A percentile compares a stretch with the other conserved stretches of the same genome.
Evolutionary conservation across 2,888 invertebrate genomes (phyloP).

Genomic region (Sepiola atlantica): DNA sequence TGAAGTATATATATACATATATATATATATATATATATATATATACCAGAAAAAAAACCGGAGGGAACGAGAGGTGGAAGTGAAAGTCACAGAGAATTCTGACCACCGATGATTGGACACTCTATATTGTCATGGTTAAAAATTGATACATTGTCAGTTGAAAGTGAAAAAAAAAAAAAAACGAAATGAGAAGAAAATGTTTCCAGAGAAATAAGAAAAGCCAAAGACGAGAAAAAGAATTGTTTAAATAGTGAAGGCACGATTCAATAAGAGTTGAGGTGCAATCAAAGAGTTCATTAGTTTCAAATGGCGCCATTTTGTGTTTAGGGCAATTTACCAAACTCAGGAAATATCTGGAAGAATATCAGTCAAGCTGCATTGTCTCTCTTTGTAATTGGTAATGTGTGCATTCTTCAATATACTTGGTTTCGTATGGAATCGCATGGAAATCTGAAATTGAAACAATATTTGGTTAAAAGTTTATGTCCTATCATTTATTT

Average conservation of each 20-base stretch:
- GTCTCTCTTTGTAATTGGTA: constrained; percentile 58
- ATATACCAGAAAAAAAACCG: no score
- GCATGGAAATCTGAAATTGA: constrained; percentile 58
- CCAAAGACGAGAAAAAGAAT: not conserved
- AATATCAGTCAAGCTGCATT: constrained; percentile 63
- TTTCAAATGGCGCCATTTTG: not conserved
- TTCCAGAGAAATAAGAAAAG: not conserved
- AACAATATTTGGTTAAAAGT: not conserved
- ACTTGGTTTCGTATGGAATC: constrained; percentile 66
- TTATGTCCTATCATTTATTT: not conserved
- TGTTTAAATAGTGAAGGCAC: constrained; percentile 24
- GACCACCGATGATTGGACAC: no score
- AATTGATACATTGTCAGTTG: no score
- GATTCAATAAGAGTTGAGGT: not conserved
- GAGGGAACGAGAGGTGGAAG: no score
- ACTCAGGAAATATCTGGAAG: constrained; percentile 53
- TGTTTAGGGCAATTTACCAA: not conserved
- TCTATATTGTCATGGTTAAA: no score
- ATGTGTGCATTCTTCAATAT: constrained; percentile 66
- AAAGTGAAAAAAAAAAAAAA: no score
- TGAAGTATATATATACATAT: no score
- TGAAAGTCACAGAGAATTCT: no score
- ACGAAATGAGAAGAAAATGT: not conserved
- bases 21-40: no score
- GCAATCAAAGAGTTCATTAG: not conserved